phyloP scores from a whole-genome alignment of 2,888 invertebrate genomes.

The Ctenicera cuprea region DNA sequence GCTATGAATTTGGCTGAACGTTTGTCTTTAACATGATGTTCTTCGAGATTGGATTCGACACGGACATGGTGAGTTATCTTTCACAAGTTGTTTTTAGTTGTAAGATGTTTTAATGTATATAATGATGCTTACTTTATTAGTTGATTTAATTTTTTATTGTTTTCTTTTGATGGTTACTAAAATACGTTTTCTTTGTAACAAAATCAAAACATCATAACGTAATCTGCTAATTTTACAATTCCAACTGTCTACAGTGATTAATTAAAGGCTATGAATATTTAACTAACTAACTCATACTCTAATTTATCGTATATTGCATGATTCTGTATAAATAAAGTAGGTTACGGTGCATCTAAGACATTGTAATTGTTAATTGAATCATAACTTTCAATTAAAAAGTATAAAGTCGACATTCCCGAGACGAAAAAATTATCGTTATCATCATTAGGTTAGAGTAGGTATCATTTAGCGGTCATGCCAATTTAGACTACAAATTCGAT shows the following conservation, averaged over 20 bases:
- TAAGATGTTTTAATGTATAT: conserved; percentile 48
- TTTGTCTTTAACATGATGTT: conserved; percentile 43
- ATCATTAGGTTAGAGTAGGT: conserved; percentile 30
- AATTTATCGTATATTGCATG: too few species aligned
- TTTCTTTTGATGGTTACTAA: background rate
- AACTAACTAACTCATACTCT: background rate
- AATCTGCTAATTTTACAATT: background rate
- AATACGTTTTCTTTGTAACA: background rate
- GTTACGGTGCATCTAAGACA: conserved; percentile 6
- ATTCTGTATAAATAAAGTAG: too few species aligned
- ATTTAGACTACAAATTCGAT: conserved; percentile 49
- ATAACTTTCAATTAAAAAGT: conserved; percentile 11
- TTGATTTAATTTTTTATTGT: conserved; percentile 5
- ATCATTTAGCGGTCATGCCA: conserved; percentile 46
- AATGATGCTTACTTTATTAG: conserved; percentile 45
- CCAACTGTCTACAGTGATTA: background rate
- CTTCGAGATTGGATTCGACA: conserved; percentile 60
- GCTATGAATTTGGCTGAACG: conserved; percentile 47
- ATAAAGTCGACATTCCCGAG: conserved; percentile 10
- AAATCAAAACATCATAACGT: too few species aligned
- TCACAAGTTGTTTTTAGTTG: conserved; percentile 54
- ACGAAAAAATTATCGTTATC: conserved; percentile 28
- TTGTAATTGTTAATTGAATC: conserved; percentile 24
- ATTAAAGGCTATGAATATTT: background rate
- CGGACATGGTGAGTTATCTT: conserved; percentile 59